Conservation (phyloP, 2,888 invertebrate genomes). For the Tortricodes alternella region DNA sequence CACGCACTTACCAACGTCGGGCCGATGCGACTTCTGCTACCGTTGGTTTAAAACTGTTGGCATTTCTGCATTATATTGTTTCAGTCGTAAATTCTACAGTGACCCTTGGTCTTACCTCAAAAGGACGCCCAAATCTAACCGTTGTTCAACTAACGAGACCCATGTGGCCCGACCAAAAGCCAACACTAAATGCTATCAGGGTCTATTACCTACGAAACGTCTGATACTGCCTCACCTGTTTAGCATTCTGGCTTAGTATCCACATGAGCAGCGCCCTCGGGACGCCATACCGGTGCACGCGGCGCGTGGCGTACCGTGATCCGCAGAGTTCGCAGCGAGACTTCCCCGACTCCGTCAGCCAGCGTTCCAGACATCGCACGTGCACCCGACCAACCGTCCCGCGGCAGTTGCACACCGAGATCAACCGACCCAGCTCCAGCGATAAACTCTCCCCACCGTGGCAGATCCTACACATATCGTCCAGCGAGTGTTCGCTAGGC, state of each 20-base stretch:
- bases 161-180: too few species aligned
- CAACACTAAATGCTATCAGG: too few species aligned
- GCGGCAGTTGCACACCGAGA: conserved; percentile 74
- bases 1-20: too few species aligned
- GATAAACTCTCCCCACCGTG: conserved; percentile 65
- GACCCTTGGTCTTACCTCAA: too few species aligned
- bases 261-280: conserved; percentile 83
- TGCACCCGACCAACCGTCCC: conserved; percentile 89
- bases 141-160: too few species aligned
- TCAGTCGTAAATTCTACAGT: too few species aligned
- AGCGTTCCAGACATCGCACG: conserved; percentile 87
- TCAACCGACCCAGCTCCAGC: conserved; percentile 59
- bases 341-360: conserved; percentile 88
- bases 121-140: too few species aligned
- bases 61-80: too few species aligned
- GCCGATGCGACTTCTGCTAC: too few species aligned
- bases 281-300: conserved; percentile 84
- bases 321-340: conserved; percentile 89
- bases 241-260: conserved; percentile 79
- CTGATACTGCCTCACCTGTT: conserved; percentile 61
- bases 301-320: conserved; percentile 84
- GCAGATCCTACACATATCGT: conserved; percentile 75
- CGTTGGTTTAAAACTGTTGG: too few species aligned
- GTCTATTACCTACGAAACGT: too few species aligned
- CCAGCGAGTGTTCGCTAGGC: conserved; percentile 58